phyloP scores from a whole-genome alignment of 2,797 vertebrate genomes.

The Astyanax mexicanus region DNA sequence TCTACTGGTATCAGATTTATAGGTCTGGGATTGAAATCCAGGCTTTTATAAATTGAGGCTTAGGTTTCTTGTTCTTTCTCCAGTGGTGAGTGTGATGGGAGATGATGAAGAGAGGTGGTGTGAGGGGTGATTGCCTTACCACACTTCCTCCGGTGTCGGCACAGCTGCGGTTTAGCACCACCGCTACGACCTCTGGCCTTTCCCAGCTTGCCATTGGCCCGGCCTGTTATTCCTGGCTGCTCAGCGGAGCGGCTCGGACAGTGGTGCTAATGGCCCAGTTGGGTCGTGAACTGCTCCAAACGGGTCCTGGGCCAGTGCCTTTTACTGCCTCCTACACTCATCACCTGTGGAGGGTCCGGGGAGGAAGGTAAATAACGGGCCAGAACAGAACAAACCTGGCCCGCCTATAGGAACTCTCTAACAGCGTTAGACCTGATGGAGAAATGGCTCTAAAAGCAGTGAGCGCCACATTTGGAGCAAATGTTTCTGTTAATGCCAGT shows the following conservation, averaged over 20 bases:
- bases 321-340: conserved; percentile 54
- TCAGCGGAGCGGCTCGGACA: conserved; percentile 44
- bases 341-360: conserved; percentile 54
- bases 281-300: conserved; percentile 44
- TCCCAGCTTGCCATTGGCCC: conserved; percentile 45
- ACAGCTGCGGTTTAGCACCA: conserved; percentile 52
- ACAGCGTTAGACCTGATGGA: conserved; percentile 13
- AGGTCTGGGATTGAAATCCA: conserved; percentile 6
- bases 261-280: conserved; percentile 54
- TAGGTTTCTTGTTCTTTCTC: background rate
- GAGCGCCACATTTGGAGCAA: conserved; percentile 16
- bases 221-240: conserved; percentile 57
- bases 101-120: conserved; percentile 14
- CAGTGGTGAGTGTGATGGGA: conserved; percentile 20
- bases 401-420: conserved; percentile 6
- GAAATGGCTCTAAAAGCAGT: conserved; percentile 31
- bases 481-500: conserved; percentile 12
- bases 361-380: conserved; percentile 27
- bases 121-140: conserved; percentile 40
- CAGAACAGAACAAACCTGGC: conserved; percentile 3
- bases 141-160: conserved; percentile 41
- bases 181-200: conserved; percentile 53
- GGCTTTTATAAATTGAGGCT: background rate
- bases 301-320: conserved; percentile 48
- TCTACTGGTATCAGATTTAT: conserved; percentile 16